phyloP scores from a whole-genome alignment of 2,888 invertebrate species.

The Slavum lentiscoides region DNA sequence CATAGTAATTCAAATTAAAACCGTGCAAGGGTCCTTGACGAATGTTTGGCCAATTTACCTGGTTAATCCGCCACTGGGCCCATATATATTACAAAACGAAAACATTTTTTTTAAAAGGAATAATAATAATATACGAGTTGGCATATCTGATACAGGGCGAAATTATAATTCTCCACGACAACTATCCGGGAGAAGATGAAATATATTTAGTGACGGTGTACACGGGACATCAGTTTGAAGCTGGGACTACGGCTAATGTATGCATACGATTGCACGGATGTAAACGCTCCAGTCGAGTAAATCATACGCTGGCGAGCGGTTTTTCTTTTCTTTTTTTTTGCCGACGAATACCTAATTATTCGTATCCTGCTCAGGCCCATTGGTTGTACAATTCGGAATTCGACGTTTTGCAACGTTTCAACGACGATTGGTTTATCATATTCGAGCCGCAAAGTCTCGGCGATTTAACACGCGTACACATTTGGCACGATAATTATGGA shows the following conservation, averaged over 20 bases:
- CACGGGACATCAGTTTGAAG: constrained; percentile 55
- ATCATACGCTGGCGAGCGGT: too few relatives aligned
- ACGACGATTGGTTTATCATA: constrained; percentile 51
- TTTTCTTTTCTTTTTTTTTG: too few relatives aligned
- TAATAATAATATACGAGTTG: too few relatives aligned
- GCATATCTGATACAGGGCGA: not conserved
- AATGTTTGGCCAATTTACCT: too few relatives aligned
- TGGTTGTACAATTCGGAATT: constrained; percentile 15
- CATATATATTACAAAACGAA: too few relatives aligned
- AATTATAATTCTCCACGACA: constrained; percentile 55
- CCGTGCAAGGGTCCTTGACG: too few relatives aligned
- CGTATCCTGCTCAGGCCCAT: not conserved
- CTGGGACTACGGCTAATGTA: constrained; percentile 57
- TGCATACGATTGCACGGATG: constrained; percentile 55
- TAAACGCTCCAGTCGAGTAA: constrained; percentile 20
- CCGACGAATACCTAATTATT: too few relatives aligned
- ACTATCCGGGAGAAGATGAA: constrained; percentile 55
- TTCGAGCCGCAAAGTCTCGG: constrained; percentile 28
- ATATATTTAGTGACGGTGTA: constrained; percentile 56
- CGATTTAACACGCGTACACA: constrained; percentile 20
- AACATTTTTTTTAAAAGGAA: too few relatives aligned
- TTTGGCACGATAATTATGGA: constrained; percentile 50
- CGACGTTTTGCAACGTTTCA: constrained; percentile 33
- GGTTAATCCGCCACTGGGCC: too few relatives aligned
- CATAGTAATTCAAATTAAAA: too few relatives aligned